Conservation (phyloP, 2,113 vertebrate genomes). For the Sminthopsis crassicaudata region DNA sequence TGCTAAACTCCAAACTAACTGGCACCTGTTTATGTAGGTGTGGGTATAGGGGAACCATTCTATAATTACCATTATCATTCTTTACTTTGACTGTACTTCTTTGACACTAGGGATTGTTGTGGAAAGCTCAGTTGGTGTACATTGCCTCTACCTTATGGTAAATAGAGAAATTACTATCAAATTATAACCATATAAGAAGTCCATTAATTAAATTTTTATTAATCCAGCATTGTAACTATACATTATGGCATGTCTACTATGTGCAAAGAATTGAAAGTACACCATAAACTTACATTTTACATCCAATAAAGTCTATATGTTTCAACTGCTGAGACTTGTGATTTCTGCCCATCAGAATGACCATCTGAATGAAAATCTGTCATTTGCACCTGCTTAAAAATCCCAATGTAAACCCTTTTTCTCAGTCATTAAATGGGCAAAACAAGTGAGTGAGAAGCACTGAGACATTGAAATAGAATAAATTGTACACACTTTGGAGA, state of each 20-base stretch:
- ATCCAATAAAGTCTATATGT: slow-evolving; percentile 4
- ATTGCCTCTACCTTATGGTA: neutral
- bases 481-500: neutral
- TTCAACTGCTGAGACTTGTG: slow-evolving; percentile 12
- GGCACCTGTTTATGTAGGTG: neutral
- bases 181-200: neutral
- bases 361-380: neutral
- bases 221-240: neutral
- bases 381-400: neutral
- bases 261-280: neutral
- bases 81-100: neutral
- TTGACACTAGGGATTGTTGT: neutral
- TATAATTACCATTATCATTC: neutral
- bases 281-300: neutral
- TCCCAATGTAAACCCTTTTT: slow-evolving; percentile 5
- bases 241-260: neutral
- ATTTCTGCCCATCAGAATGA: neutral
- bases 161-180: neutral
- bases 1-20: slow-evolving; percentile 47
- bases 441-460: neutral
- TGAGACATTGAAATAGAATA: neutral
- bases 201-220: neutral
- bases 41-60: neutral
- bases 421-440: neutral
- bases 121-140: neutral